Base-by-base conservation (phyloP, 1,140 invertebrate genomes). In the Penaeus indicus region DNA sequence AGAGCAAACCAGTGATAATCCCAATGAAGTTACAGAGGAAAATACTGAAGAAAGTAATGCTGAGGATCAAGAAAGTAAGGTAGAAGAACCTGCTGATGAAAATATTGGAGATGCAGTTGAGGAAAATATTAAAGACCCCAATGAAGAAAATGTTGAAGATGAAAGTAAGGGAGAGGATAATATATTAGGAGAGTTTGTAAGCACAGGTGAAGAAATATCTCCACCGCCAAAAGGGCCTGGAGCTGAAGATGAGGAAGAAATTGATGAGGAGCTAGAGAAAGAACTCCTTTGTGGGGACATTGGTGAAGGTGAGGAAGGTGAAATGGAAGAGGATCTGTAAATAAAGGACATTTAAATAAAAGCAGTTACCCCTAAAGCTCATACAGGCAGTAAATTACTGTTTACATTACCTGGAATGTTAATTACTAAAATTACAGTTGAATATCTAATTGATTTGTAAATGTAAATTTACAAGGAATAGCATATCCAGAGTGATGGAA, bases 181-280 rank as follows among this genome's bases (percentile, higher is more conserved):
- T n/a, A 54, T 54, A 54, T 54, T 54, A 54, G 54, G 54, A 54
- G 54, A 54, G 16, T 54, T 54, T 54, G 54, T 54, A 13, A 54
- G 54, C 54, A 54, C 54, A 16, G 54, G 54, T 13, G 54, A 54
- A 54, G 54, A 11, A 54, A 54, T 16, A 54, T 16, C 54, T 16
- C 54, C 54, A 16, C 54, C 0, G 54, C 11, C 54, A 54, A 16
- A 54, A 54, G 54, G 54, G 16, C 5, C 54, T 54, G 54, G 54
- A 16, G 22, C 10, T 54, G 67, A 75, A n/a, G 86, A 88, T 21
- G 87, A 88, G 11, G 90, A 90, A n/a, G 90, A 90, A 47, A 90
- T 90, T 54, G 90, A 90, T 75, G 90, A 90, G 72, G 90, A 90
- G 60, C 77, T 90, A 85, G 90, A 90, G 67, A 90, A 90, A 54